A percentile compares a stretch with the other conserved stretches of the same genome.
phyloP scores from a whole-genome alignment of 2,888 invertebrate species.

The Cheilosia pagana region DNA sequence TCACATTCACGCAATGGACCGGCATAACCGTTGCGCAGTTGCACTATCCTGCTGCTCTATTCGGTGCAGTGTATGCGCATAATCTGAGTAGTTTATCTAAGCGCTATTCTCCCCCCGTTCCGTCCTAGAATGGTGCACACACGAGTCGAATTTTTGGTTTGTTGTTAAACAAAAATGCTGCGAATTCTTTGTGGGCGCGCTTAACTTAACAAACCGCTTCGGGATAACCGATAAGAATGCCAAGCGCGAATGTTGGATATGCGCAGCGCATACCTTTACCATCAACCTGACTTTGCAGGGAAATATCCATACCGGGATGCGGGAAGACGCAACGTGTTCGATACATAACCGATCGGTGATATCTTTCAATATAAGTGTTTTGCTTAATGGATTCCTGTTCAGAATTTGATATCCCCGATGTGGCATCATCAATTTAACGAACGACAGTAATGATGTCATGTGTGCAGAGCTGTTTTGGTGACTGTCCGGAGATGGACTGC shows the following conservation, averaged over 20 bases:
- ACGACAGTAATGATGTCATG: conserved; percentile 76
- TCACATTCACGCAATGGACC: conserved; percentile 70
- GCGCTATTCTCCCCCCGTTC: conserved; percentile 55
- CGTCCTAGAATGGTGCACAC: conserved; percentile 41
- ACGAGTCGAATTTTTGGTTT: conserved; percentile 12
- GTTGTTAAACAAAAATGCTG: conserved; percentile 54
- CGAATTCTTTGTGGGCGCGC: conserved; percentile 74
- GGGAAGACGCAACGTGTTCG: conserved; percentile 45
- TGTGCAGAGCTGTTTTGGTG: conserved; percentile 51
- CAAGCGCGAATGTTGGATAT: conserved; percentile 43
- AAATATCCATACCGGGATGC: neutral
- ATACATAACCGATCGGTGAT: conserved; percentile 72
- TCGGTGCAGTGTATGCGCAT: conserved; percentile 40
- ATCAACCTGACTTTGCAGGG: conserved; percentile 64
- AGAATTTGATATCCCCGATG: conserved; percentile 77
- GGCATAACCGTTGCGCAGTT: conserved; percentile 50
- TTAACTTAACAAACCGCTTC: conserved; percentile 74
- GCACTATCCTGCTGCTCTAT: conserved; percentile 64
- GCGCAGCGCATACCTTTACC: conserved; percentile 6
- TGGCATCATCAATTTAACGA: conserved; percentile 76
- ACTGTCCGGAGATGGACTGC: conserved; percentile 19
- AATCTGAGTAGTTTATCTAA: conserved; percentile 70
- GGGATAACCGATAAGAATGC: conserved; percentile 72
- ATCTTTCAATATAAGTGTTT: conserved; percentile 77
- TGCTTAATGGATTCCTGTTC: conserved; percentile 78